phyloP scores from a whole-genome alignment of 2,113 vertebrate species.

The Orycteropus afer region DNA sequence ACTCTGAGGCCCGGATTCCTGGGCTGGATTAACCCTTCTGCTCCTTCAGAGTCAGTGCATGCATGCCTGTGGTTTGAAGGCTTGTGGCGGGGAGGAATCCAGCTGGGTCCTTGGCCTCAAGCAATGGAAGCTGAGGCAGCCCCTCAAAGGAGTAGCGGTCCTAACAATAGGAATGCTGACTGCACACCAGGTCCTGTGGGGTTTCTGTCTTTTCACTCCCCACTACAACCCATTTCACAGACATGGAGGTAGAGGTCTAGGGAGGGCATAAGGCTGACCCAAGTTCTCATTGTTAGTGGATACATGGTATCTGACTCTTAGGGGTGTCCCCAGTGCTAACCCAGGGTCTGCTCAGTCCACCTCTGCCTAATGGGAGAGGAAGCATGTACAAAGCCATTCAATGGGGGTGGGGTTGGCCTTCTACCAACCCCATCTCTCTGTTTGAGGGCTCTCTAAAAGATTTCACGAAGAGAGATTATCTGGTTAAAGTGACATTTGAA shows the following conservation, averaged over 20 bases:
- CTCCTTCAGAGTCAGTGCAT: background rate
- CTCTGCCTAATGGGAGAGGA: accelerated
- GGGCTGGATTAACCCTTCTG: background rate
- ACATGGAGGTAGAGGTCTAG: background rate
- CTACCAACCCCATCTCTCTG: background rate
- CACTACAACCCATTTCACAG: background rate
- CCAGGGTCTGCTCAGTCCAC: no score
- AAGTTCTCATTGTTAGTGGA: background rate
- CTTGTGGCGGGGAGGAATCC: background rate
- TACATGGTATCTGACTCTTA: background rate
- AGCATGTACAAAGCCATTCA: background rate
- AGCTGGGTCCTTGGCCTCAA: conserved; percentile 7
- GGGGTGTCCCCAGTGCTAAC: background rate
- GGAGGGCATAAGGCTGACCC: background rate
- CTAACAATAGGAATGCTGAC: background rate
- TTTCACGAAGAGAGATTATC: background rate
- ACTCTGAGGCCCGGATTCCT: background rate
- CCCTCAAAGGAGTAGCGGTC: background rate
- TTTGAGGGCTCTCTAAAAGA: background rate
- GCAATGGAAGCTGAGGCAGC: background rate
- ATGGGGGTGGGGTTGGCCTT: accelerated
- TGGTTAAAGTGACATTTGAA: background rate
- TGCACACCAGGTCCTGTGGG: accelerated
- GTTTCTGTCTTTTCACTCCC: accelerated
- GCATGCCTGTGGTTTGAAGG: background rate